Evolutionary conservation across 2,888 invertebrate genomes (phyloP), one percentile per base, ranked within the genome.

Genomic region (Drosophila fungiperda): DNA sequence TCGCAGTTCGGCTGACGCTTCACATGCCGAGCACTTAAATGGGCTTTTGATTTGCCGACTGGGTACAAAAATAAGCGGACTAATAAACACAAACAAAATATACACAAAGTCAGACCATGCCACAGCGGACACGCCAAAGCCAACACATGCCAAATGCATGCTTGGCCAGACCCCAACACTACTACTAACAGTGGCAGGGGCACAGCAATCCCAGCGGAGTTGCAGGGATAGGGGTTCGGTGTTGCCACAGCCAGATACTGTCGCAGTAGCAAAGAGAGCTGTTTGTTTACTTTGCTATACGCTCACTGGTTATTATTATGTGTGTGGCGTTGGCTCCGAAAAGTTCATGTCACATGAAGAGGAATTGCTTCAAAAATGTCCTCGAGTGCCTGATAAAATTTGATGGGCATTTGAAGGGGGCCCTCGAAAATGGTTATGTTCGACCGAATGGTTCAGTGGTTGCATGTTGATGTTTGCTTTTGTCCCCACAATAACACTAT

Each of bases 341-440:
- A 62, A 53, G 38, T 52, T 59, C 70, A 66, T 80, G 68, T 80
- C 77, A 73, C 60, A 73, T 69, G 76, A 71, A 66, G 53, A 49
- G 72, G 67, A 74, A 83, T 82, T 80, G 80, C 80, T 90, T 83
- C 64, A 68, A 74, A 72, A 88, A 73, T 82, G 76, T 78, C 83
- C 89, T 82, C 89, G 83, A 90, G 90, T 87, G 90, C 75, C 78
- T 86, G 89, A 86, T 90, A 76, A 87, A 90, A 80, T 76, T 78
- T 80, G 74, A 88, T 83, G 79, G 68, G 71, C 80, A 68, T 74
- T 67, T 73, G 75, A 68, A 68, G 59, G 63, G 65, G 38, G 57
- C 59, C 55, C 66, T 65, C 1, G 38, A 49, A 42, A 32, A 40
- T 68, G 79, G 50, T 52, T 66, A 32, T 54, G 49, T 49, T 20